These are phyloP conservation scores for Gandaritis pyraliata DNA, from an alignment of 2,888 invertebrate species.

Conservation along the genomic window DNA sequence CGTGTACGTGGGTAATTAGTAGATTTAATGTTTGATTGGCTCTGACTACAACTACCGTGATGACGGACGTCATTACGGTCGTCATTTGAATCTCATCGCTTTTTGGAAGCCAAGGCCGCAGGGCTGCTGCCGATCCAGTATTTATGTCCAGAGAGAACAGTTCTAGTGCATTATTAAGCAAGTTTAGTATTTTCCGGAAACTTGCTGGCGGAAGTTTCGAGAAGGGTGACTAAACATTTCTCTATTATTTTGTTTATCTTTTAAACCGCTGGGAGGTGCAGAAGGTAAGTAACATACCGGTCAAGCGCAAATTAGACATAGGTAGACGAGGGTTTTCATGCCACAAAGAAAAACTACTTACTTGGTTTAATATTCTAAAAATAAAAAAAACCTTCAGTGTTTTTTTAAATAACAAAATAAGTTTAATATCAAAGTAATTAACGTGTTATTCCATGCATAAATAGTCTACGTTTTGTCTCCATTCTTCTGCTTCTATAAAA, in stretches of 20 bases:
- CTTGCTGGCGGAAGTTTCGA: conserved; percentile 9
- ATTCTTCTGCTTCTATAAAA: conserved; percentile 39
- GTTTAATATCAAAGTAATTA: no score
- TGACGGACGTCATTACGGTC: no score
- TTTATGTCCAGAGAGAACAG: conserved; percentile 13
- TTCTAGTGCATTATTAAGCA: conserved; percentile 18
- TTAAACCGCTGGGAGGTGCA: neutral
- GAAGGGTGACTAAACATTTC: conserved; percentile 17
- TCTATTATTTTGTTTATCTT: conserved; percentile 7
- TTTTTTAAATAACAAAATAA: no score
- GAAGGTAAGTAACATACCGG: neutral
- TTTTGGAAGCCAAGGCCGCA: neutral
- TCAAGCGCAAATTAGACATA: neutral
- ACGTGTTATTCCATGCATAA: neutral
- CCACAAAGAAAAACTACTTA: no score
- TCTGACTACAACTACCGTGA: no score
- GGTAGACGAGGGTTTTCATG: neutral
- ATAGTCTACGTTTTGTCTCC: conserved; percentile 14
- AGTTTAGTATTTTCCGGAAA: conserved; percentile 19
- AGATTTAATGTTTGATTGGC: no score
- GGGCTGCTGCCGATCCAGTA: conserved; percentile 10
- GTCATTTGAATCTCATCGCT: neutral
- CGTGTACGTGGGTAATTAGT: no score
- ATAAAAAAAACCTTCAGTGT: no score
- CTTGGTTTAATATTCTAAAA: no score